Conservation (phyloP, 2,797 vertebrate genomes). For the Lagorchestes hirsutus region DNA sequence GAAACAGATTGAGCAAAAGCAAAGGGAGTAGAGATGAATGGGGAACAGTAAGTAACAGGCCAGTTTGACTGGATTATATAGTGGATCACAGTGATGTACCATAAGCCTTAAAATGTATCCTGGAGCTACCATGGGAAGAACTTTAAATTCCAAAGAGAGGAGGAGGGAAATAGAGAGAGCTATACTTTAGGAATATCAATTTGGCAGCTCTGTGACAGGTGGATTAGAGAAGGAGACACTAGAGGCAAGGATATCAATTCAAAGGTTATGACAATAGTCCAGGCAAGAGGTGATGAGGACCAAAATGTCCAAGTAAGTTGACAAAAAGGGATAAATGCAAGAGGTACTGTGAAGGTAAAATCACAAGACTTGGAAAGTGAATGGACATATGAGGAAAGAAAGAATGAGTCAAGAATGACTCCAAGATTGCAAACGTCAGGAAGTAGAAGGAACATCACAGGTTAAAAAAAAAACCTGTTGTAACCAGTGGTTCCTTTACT, state of each 20-base stretch:
- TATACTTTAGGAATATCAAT: neutral
- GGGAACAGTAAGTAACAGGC: neutral
- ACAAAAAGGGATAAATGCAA: neutral
- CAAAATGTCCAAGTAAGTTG: neutral
- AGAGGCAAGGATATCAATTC: neutral
- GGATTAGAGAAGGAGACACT: neutral
- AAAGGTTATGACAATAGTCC: neutral
- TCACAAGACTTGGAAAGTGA: neutral
- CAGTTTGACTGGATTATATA: neutral
- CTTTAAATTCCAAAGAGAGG: neutral
- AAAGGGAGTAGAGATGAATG: neutral
- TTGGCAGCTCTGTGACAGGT: neutral
- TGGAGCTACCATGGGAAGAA: neutral
- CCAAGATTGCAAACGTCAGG: neutral
- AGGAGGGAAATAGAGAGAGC: neutral
- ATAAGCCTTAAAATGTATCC: neutral
- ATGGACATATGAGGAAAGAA: neutral
- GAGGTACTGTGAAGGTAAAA: neutral
- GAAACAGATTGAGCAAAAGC: fast-evolving
- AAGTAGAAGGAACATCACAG: neutral
- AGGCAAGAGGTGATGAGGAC: neutral
- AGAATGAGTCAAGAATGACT: neutral
- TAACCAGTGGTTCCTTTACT: neutral
- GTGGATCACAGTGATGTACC: too few relatives aligned
- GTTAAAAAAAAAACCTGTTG: neutral